Conservation (phyloP, 1,140 invertebrate species). For the Zaprionus capensis region DNA sequence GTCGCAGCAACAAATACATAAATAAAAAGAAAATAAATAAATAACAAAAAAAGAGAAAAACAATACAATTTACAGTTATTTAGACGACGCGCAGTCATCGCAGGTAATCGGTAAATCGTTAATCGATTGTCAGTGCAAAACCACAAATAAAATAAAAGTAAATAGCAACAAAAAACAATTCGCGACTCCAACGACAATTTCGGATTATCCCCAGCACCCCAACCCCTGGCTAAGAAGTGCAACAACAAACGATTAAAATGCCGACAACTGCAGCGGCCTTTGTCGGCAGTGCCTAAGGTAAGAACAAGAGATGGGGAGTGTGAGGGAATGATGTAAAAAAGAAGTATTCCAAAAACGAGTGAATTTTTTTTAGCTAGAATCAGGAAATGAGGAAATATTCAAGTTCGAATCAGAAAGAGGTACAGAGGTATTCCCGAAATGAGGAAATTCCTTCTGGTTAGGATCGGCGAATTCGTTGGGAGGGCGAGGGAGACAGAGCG, state of each 20-base stretch:
- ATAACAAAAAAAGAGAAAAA: slow-evolving; percentile 54
- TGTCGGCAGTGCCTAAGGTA: slow-evolving; percentile 74
- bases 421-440: too few relatives aligned
- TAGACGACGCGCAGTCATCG: slow-evolving; percentile 45
- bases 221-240: slow-evolving; percentile 23
- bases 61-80: slow-evolving; percentile 74
- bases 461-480: too few relatives aligned
- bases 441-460: too few relatives aligned
- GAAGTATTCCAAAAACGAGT: slow-evolving; percentile 23
- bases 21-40: slow-evolving; percentile 42
- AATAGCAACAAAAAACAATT: slow-evolving; percentile 38
- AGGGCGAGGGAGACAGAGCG: too few relatives aligned
- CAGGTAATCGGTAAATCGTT: slow-evolving; percentile 35
- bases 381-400: too few relatives aligned
- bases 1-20: slow-evolving; percentile 41
- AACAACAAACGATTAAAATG: slow-evolving; percentile 44
- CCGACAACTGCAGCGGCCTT: slow-evolving; percentile 59
- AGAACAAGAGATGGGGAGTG: slow-evolving; percentile 14
- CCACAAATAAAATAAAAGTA: slow-evolving; percentile 21
- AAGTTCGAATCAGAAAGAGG: too few relatives aligned
- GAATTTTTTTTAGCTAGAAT: neutral
- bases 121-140: slow-evolving; percentile 59
- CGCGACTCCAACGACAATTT: slow-evolving; percentile 37
- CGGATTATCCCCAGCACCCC: slow-evolving; percentile 61
- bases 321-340: neutral